Evolutionary conservation across 2,888 invertebrate genomes (phyloP).

Genomic region (Sericinus montela): DNA sequence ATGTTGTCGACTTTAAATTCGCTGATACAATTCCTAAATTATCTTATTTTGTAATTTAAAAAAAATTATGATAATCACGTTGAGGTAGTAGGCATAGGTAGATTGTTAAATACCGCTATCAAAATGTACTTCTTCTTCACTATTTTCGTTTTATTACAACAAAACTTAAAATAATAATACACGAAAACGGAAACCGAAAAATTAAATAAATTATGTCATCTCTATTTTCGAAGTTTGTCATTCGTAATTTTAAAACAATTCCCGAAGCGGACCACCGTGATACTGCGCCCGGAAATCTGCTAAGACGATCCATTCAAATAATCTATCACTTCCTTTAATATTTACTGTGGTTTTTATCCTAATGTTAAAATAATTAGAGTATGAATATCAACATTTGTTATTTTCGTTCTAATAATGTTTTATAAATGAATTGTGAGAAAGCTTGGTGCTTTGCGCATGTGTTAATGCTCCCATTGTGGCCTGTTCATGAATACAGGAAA

Average conservation of each 20-base stretch:
- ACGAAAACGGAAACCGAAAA: conserved; percentile 4
- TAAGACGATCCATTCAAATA: conserved; percentile 37
- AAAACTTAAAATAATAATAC: background rate
- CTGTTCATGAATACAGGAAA: conserved; percentile 23
- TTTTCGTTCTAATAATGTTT: conserved; percentile 39
- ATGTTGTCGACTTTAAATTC: no score
- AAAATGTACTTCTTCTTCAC: background rate
- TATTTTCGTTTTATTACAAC: background rate
- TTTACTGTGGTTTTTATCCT: conserved; percentile 28
- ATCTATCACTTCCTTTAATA: conserved; percentile 39
- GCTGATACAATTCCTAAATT: no score
- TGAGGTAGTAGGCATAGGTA: no score
- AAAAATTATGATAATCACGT: no score
- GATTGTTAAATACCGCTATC: no score
- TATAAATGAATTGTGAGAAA: conserved; percentile 56
- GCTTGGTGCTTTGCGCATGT: conserved; percentile 27
- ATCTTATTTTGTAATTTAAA: no score
- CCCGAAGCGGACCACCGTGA: conserved; percentile 43
- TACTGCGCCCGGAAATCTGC: conserved; percentile 48
- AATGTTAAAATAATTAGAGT: conserved; percentile 57
- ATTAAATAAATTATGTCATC: conserved; percentile 18
- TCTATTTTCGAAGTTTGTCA: conserved; percentile 17
- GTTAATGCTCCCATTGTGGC: conserved; percentile 26
- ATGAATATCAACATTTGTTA: conserved; percentile 31
- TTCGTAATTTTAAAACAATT: conserved; percentile 34